Evolutionary conservation across 2,888 invertebrate genomes (phyloP).

Genomic region (Spialia ferax): DNA sequence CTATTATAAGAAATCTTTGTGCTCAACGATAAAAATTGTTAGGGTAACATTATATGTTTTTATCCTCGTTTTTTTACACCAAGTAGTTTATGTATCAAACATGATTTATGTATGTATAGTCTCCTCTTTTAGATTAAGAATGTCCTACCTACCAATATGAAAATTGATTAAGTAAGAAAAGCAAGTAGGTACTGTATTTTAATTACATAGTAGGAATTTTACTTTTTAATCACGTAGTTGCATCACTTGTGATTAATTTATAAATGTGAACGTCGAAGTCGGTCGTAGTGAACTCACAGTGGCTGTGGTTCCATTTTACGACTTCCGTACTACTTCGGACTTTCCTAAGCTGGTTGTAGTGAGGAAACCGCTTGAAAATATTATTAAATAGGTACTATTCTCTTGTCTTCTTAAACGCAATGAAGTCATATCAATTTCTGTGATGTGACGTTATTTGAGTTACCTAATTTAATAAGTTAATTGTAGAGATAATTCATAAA

Average conservation of each 20-base stretch:
- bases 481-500: too few species aligned
- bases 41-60: constrained; percentile 4
- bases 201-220: not conserved
- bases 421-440: too few species aligned
- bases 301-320: constrained; percentile 32
- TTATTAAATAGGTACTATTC: constrained; percentile 19
- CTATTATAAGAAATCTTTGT: constrained; percentile 31
- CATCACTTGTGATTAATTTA: constrained; percentile 22
- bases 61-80: not conserved
- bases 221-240: constrained; percentile 4
- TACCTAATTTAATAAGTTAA: too few species aligned
- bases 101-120: too few species aligned
- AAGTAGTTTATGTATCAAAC: not conserved
- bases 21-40: constrained; percentile 16
- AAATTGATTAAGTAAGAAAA: too few species aligned
- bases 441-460: too few species aligned
- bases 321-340: constrained; percentile 37
- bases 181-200: not conserved
- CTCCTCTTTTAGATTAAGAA: too few species aligned
- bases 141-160: too few species aligned
- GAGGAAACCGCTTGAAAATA: constrained; percentile 6
- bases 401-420: not conserved
- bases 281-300: constrained; percentile 15
- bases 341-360: constrained; percentile 29
- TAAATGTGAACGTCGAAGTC: constrained; percentile 26